A percentile compares a stretch with the other conserved stretches of the same genome.
phyloP scores from a whole-genome alignment of 2,888 invertebrate species.

The Drosophila gaucha region DNA sequence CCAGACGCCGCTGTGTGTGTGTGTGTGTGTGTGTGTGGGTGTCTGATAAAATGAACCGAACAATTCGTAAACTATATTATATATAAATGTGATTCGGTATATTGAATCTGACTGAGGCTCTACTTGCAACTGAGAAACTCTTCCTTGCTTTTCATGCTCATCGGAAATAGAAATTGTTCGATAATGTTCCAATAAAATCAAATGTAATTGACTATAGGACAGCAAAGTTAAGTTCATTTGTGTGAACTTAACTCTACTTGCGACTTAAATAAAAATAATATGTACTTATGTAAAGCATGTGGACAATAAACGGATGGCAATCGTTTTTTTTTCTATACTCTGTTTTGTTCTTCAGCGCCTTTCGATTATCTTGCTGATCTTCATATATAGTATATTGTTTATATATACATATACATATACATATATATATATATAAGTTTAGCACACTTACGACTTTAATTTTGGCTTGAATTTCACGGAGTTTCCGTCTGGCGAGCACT shows the following conservation, averaged over 20 bases:
- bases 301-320: constrained; percentile 29
- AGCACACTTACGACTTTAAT: constrained; percentile 94
- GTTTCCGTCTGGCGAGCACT: constrained; percentile 98
- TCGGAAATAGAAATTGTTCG: too few species aligned
- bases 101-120: constrained; percentile 10
- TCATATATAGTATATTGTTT: not conserved
- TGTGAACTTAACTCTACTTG: constrained; percentile 6
- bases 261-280: not conserved
- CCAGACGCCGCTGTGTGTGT: constrained; percentile 3
- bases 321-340: not conserved
- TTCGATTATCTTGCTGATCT: constrained; percentile 7
- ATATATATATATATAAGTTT: not conserved
- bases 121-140: constrained; percentile 53
- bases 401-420: not conserved
- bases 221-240: constrained; percentile 1
- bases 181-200: too few species aligned
- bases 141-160: constrained; percentile 69
- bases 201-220: too few species aligned
- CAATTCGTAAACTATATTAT: constrained; percentile 3
- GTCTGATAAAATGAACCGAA: constrained; percentile 6
- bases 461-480: constrained; percentile 99
- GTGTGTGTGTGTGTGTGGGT: not conserved
- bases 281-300: constrained; percentile 32
- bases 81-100: not conserved
- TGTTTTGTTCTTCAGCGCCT: too few species aligned